phyloP scores from a whole-genome alignment of 2,113 vertebrate genomes.

The Saguinus imperator region DNA sequence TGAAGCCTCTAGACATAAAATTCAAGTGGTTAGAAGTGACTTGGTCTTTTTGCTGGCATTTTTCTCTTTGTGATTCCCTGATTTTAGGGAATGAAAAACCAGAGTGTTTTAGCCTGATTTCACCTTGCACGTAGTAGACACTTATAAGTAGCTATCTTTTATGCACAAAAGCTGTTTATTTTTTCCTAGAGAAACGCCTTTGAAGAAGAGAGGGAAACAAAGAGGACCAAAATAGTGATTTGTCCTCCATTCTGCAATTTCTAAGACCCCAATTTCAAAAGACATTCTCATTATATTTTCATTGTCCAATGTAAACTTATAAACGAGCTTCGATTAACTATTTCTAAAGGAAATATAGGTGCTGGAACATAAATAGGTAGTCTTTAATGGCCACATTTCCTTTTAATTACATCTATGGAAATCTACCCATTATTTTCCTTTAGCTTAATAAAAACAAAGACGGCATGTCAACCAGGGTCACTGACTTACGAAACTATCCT shows the following conservation, averaged over 20 bases:
- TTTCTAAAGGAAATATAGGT: neutral
- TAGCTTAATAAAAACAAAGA: constrained; percentile 2
- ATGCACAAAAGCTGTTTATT: neutral
- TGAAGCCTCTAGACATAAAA: neutral
- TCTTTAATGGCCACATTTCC: neutral
- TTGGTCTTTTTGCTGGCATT: neutral
- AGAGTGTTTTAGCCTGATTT: neutral
- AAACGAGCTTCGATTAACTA: neutral
- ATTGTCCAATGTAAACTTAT: neutral
- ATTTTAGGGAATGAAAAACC: no score
- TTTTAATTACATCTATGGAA: neutral
- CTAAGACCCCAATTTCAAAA: neutral
- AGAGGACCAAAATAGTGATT: neutral
- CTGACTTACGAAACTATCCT: neutral
- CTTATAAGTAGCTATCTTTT: neutral
- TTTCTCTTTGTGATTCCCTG: neutral
- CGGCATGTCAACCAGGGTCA: neutral
- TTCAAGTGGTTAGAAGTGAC: neutral
- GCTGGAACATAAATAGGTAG: neutral
- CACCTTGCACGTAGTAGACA: neutral
- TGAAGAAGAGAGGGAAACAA: neutral
- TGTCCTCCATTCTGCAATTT: neutral
- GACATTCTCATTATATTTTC: neutral
- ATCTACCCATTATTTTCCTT: neutral
- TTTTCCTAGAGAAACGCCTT: neutral